These are phyloP conservation scores for Kryphioiulus occultus DNA, from an alignment of 2,888 invertebrate genomes.

Conservation along the genomic window DNA sequence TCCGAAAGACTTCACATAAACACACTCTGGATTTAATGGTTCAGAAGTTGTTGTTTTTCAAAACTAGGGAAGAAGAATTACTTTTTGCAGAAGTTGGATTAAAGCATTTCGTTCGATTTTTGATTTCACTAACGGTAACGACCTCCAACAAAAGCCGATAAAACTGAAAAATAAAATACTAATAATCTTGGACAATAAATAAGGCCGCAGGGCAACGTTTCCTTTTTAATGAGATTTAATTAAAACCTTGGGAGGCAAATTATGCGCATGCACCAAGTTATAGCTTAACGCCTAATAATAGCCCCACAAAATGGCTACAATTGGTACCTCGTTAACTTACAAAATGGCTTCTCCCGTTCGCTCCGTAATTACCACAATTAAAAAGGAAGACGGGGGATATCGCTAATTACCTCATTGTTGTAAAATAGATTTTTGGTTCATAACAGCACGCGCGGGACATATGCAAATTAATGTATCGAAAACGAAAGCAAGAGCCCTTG, in stretches of 20 bases:
- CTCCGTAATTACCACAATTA: neutral
- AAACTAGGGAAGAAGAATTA: too few species aligned
- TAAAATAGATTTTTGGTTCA: neutral
- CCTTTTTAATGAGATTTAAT: neutral
- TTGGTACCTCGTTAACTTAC: neutral
- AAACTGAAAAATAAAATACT: neutral
- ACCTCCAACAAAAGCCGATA: neutral
- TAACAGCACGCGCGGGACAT: neutral
- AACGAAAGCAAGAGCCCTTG: neutral
- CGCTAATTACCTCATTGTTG: conserved; percentile 5
- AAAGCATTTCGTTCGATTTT: too few species aligned
- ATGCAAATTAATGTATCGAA: neutral
- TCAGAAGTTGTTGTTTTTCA: too few species aligned
- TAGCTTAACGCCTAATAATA: neutral
- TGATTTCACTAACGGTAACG: neutral
- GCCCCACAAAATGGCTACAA: neutral
- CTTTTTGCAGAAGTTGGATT: too few species aligned
- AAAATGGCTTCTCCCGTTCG: neutral
- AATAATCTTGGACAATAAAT: neutral
- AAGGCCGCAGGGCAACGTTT: neutral
- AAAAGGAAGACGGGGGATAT: neutral
- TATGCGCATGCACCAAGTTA: neutral
- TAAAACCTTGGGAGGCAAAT: neutral
- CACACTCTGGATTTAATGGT: too few species aligned
- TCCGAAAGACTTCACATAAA: too few species aligned